A percentile compares a stretch with the other conserved stretches of the same genome.
Evolutionary conservation across 2,113 vertebrate species (phyloP).

Genomic region (Micronycteris hirsuta): DNA sequence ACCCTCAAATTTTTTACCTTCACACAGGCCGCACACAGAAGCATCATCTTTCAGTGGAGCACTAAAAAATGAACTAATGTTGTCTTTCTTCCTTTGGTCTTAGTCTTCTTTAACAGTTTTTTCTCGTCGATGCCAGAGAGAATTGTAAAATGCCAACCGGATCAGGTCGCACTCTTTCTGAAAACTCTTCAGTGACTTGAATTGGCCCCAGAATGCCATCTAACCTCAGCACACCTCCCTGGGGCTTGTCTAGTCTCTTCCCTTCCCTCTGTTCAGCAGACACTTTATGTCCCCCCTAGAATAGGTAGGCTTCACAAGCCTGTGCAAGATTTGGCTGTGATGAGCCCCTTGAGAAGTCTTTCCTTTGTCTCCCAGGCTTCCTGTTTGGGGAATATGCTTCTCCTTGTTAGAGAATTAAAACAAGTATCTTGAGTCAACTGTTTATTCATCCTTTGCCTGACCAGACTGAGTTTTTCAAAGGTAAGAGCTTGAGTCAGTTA

Average conservation of each 20-base stretch:
- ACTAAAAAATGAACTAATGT: background rate
- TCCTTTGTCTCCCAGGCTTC: background rate
- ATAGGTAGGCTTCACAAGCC: rapidly evolving
- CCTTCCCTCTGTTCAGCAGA: background rate
- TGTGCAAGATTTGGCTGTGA: background rate
- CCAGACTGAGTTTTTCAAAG: background rate
- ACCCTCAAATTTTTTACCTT: background rate
- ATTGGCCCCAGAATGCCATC: background rate
- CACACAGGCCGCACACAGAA: background rate
- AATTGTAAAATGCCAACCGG: background rate
- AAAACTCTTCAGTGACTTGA: background rate
- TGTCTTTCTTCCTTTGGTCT: background rate
- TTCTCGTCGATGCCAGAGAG: background rate
- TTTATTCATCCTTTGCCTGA: background rate
- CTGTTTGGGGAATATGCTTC: background rate
- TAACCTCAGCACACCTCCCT: background rate
- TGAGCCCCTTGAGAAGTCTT: background rate
- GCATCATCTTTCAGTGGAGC: background rate
- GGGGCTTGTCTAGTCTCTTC: background rate
- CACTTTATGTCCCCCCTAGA: background rate
- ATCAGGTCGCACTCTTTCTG: background rate
- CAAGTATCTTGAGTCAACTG: background rate
- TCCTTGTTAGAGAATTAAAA: background rate
- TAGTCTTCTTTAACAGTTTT: background rate
- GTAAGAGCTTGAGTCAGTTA: background rate